phyloP scores from a whole-genome alignment of 2,888 invertebrate genomes.

The Myathropa florea region DNA sequence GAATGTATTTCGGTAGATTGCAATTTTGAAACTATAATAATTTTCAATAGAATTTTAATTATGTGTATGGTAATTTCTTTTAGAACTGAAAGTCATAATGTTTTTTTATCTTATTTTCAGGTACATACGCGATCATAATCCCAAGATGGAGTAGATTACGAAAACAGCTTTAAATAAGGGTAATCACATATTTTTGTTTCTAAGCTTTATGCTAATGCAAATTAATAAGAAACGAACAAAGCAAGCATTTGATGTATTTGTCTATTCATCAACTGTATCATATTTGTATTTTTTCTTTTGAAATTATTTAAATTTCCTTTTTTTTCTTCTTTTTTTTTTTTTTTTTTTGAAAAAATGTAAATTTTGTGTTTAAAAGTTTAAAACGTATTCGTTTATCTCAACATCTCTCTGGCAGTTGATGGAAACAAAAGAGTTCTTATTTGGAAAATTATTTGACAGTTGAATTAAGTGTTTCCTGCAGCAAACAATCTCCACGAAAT shows the following conservation, averaged over 20 bases:
- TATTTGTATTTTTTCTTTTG: slow-evolving; percentile 10
- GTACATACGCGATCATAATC: background rate
- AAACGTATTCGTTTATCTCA: slow-evolving; percentile 47
- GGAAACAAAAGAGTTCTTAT: slow-evolving; percentile 35
- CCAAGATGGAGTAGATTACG: background rate
- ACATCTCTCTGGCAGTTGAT: slow-evolving; percentile 27
- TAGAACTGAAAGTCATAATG: background rate
- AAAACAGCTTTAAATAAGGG: background rate
- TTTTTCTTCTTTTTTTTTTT: slow-evolving; percentile 8
- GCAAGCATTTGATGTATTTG: slow-evolving; percentile 56
- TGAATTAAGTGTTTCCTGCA: slow-evolving; percentile 57
- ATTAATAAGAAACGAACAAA: slow-evolving; percentile 23
- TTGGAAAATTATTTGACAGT: slow-evolving; percentile 43
- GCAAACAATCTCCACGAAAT: background rate
- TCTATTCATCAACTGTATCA: slow-evolving; percentile 63
- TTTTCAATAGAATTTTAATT: too few relatives aligned
- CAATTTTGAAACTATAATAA: too few relatives aligned
- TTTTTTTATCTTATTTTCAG: background rate
- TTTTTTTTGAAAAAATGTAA: slow-evolving; percentile 41
- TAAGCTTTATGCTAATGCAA: slow-evolving; percentile 26
- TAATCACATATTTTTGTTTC: background rate
- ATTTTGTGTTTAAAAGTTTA: slow-evolving; percentile 30
- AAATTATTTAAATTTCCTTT: too few relatives aligned
- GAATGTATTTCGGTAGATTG: too few relatives aligned
- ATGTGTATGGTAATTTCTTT: too few relatives aligned